Conservation (phyloP, 2,888 invertebrate genomes). For the Microplitis deprimator region DNA sequence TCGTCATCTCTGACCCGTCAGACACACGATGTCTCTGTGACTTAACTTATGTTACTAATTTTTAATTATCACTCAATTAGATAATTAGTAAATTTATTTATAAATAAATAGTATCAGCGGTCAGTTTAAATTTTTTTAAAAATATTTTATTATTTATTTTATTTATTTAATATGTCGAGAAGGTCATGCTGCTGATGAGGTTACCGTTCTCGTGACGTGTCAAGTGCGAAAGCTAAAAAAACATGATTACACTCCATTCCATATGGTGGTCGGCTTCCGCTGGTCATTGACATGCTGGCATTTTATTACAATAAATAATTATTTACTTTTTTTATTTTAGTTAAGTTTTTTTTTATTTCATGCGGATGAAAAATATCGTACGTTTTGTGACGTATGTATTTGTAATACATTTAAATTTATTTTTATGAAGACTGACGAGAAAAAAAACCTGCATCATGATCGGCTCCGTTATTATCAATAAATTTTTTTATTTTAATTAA, state of each 20-base stretch:
- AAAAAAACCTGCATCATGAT: too few relatives aligned
- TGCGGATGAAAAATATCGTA: not conserved
- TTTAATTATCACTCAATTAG: not conserved
- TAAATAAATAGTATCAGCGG: not conserved
- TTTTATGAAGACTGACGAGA: not conserved
- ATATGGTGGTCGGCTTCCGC: constrained; percentile 65
- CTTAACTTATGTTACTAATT: not conserved
- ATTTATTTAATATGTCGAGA: constrained; percentile 14
- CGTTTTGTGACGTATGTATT: too few relatives aligned
- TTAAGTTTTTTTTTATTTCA: not conserved
- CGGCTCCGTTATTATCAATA: not conserved
- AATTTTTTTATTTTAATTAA: not conserved
- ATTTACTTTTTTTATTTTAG: not conserved
- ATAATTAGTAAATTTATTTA: not conserved
- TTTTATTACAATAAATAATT: constrained; percentile 42
- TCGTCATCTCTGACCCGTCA: constrained; percentile 24
- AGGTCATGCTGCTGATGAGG: constrained; percentile 57
- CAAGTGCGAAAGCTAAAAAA: constrained; percentile 52
- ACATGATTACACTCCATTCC: constrained; percentile 61
- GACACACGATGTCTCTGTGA: not conserved
- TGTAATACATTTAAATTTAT: not conserved
- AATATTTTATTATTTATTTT: not conserved
- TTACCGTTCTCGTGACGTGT: constrained; percentile 70
- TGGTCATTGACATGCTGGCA: constrained; percentile 68
- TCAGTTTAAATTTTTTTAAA: not conserved